A percentile compares a stretch with the other conserved stretches of the same genome.
Conservation (phyloP, 2,113 vertebrate genomes). For the Planiliza haematocheilus region DNA sequence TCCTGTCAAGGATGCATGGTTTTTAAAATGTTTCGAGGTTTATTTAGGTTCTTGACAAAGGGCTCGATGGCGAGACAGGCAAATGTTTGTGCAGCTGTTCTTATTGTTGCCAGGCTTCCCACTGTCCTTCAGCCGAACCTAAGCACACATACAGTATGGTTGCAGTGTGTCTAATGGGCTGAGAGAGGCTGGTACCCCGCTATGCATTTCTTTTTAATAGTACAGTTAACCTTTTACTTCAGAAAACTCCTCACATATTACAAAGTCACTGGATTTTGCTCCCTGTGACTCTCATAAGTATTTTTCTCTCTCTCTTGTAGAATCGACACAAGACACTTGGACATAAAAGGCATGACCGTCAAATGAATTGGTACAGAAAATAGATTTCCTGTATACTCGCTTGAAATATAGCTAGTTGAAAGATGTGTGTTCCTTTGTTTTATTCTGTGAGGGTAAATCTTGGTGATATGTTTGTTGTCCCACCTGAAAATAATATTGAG, state of each 20-base stretch:
- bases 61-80: constrained; percentile 43
- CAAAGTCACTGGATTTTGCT: no score
- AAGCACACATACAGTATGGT: constrained; percentile 45
- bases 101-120: constrained; percentile 58
- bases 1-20: constrained; percentile 45
- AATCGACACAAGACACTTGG: neutral
- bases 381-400: neutral
- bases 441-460: no score
- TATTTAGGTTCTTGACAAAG: constrained; percentile 70
- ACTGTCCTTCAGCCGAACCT: constrained; percentile 44
- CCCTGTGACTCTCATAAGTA: no score
- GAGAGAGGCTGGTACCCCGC: neutral
- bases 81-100: constrained; percentile 80
- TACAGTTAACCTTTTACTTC: constrained; percentile 11
- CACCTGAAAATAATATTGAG: no score
- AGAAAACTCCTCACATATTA: neutral
- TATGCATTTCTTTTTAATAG: constrained; percentile 21
- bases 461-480: no score
- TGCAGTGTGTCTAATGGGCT: constrained; percentile 17
- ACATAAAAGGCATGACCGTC: neutral
- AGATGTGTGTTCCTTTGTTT: no score
- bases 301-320: no score
- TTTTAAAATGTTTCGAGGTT: constrained; percentile 67
- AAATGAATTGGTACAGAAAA: neutral
- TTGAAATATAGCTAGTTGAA: neutral